Conservation (phyloP, 2,888 invertebrate genomes). For the Stratiomys singularior region DNA sequence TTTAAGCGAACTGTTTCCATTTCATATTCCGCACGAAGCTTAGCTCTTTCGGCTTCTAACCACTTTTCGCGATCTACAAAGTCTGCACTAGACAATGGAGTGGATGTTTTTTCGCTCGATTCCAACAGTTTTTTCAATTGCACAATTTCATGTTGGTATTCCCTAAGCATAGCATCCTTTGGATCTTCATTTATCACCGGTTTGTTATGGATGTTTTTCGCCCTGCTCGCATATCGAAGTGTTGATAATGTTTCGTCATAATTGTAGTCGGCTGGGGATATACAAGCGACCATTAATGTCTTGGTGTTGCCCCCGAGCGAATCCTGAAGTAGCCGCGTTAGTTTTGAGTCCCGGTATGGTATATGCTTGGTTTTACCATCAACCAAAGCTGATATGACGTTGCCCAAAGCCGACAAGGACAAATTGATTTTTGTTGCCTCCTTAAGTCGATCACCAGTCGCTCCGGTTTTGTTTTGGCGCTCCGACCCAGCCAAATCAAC, state of each 20-base stretch:
- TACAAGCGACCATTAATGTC: conserved; percentile 87
- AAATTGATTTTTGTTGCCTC: conserved; percentile 92
- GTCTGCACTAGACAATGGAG: background rate
- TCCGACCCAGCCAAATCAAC: conserved; percentile 93
- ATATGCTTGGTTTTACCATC: conserved; percentile 84
- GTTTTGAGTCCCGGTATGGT: conserved; percentile 86
- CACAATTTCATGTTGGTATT: conserved; percentile 87
- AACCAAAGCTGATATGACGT: conserved; percentile 88
- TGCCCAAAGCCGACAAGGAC: conserved; percentile 86
- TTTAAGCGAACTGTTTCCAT: conserved; percentile 64
- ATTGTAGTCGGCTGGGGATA: conserved; percentile 84
- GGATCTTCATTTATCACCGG: conserved; percentile 90
- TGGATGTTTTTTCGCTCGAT: conserved; percentile 44
- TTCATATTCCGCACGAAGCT: conserved; percentile 58
- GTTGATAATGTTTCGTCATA: conserved; percentile 87
- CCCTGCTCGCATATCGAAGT: conserved; percentile 83
- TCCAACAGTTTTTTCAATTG: conserved; percentile 67
- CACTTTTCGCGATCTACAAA: conserved; percentile 56
- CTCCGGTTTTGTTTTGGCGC: conserved; percentile 84
- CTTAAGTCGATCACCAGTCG: conserved; percentile 83
- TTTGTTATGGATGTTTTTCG: conserved; percentile 87
- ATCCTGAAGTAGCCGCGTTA: conserved; percentile 82
- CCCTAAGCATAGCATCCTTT: conserved; percentile 84
- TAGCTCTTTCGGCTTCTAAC: conserved; percentile 66
- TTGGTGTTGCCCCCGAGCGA: conserved; percentile 89